Percentiles rank a stretch among this genome's conserved stretches.
These are phyloP conservation scores for Ephialtes manifestator DNA, from an alignment of 2,888 invertebrate species.

Conservation along the genomic window DNA sequence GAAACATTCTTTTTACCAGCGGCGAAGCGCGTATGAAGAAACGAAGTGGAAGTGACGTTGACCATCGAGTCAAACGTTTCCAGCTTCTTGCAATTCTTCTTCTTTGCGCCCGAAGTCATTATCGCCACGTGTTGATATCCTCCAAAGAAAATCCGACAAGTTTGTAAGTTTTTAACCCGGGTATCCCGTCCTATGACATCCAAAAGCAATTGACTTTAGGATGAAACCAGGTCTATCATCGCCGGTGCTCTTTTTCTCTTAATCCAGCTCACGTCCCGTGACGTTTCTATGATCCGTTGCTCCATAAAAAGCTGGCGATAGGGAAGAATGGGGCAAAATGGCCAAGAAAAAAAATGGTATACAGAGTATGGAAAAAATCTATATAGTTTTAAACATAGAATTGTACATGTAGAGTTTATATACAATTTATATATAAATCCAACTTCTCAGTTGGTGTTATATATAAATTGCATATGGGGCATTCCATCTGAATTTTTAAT, in stretches of 20 bases:
- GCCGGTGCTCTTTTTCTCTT: background rate
- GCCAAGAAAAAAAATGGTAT: no score
- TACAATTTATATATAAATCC: no score
- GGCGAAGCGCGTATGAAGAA: background rate
- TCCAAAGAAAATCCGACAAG: background rate
- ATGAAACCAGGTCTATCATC: constrained; percentile 15
- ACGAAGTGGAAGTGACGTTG: background rate
- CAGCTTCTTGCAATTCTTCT: background rate
- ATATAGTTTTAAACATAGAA: no score
- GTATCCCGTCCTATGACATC: constrained; percentile 12
- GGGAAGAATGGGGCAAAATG: no score
- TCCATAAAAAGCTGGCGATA: background rate
- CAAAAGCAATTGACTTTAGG: constrained; percentile 25
- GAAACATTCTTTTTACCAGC: background rate
- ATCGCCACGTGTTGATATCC: background rate
- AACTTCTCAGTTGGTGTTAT: no score
- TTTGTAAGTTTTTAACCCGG: background rate
- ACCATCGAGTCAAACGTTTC: background rate
- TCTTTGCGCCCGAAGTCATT: background rate
- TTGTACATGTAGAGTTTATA: no score
- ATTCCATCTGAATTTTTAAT: no score
- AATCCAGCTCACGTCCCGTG: background rate
- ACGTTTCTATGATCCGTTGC: constrained; percentile 8
- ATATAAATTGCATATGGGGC: no score
- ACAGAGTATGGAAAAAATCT: no score